A percentile compares a stretch with the other conserved stretches of the same genome.
These are phyloP conservation scores for Falco cherrug DNA, from an alignment of 2,797 vertebrate species.

Conservation along the genomic window DNA sequence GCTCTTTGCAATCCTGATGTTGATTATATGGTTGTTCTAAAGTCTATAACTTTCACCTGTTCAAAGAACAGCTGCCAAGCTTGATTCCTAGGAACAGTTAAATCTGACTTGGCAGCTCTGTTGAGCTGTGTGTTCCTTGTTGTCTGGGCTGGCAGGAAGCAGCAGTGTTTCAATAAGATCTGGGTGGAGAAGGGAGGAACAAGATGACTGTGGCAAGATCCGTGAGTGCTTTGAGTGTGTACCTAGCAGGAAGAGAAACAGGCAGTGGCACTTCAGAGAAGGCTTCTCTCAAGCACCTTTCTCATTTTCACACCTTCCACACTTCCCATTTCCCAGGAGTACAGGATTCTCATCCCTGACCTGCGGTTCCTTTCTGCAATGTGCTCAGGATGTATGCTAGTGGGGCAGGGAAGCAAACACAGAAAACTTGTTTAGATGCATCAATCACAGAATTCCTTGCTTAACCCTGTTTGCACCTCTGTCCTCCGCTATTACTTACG, in stretches of 20 bases:
- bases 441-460: background rate
- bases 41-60: background rate
- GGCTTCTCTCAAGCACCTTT: background rate
- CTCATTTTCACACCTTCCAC: background rate
- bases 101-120: background rate
- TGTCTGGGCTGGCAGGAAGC: background rate
- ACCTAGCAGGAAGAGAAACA: background rate
- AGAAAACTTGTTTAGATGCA: background rate
- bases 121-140: background rate
- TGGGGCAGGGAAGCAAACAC: background rate
- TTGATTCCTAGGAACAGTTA: background rate
- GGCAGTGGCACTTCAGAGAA: background rate
- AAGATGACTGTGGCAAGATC: background rate
- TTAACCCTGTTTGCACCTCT: background rate
- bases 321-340: background rate
- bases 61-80: background rate
- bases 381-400: rapidly evolving
- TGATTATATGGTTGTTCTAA: background rate
- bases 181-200: background rate
- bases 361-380: background rate
- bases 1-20: background rate
- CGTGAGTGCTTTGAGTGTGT: background rate
- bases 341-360: background rate
- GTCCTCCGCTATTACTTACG: background rate
- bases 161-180: background rate